These are phyloP conservation scores for human (Homo sapiens) DNA, from an alignment of 2,113 vertebrate genomes.

Conservation along the genomic window GRCh38 chr11:97905501-97906000, in stretches of 20 bases:
- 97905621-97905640: not conserved
- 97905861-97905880: not conserved
- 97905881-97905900: too few species aligned
- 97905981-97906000: not conserved
- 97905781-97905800: not conserved
- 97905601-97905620: not conserved
- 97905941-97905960: not conserved
- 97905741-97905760: not conserved
- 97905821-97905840: not conserved
- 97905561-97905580: not conserved
- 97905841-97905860: not conserved
- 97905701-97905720: not conserved
- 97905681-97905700: not conserved
- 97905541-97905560: not conserved
- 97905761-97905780: not conserved
- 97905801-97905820: fast-evolving
- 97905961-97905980: not conserved
- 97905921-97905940: not conserved
- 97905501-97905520: not conserved
- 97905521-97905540: not conserved
- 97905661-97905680: not conserved
- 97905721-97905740: not conserved
- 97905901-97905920: not conserved
- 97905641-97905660: not conserved
- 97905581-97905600: not conserved